Evolutionary conservation across 2,113 vertebrate genomes (phyloP).

Genomic region (Strix uralensis): DNA sequence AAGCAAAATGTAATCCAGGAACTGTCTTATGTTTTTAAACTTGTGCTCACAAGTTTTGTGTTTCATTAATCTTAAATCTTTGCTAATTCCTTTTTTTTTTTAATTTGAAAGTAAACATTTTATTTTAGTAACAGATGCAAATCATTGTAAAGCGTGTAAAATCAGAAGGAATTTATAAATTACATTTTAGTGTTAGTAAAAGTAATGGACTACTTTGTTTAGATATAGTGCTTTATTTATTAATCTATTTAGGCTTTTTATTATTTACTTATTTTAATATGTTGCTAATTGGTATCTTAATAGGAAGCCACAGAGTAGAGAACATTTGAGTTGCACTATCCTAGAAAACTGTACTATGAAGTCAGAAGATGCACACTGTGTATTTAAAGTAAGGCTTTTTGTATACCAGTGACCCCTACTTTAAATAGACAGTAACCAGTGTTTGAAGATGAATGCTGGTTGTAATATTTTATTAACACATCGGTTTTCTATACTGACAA

Average conservation of each 20-base stretch:
- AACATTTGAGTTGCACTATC: neutral
- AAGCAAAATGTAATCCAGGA: neutral
- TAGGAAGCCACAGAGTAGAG: neutral
- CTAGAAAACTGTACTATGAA: too few species aligned
- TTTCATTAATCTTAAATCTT: neutral
- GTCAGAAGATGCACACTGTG: neutral
- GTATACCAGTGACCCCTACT: neutral
- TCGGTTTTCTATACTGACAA: neutral
- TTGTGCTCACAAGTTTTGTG: neutral
- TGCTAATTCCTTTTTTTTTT: neutral
- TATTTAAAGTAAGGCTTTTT: neutral
- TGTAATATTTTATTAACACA: neutral
- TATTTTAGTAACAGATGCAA: neutral
- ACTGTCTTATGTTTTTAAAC: neutral
- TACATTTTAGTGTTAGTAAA: neutral
- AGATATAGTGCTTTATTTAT: neutral
- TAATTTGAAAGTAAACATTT: neutral
- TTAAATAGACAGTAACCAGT: neutral
- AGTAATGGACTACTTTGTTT: neutral
- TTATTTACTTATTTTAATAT: neutral
- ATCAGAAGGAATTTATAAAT: neutral
- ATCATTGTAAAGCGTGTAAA: neutral
- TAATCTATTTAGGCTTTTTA: neutral
- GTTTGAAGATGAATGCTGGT: neutral
- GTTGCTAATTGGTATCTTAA: neutral